phyloP scores from a whole-genome alignment of 2,113 vertebrate species.

The Phalacrocorax carbo region DNA sequence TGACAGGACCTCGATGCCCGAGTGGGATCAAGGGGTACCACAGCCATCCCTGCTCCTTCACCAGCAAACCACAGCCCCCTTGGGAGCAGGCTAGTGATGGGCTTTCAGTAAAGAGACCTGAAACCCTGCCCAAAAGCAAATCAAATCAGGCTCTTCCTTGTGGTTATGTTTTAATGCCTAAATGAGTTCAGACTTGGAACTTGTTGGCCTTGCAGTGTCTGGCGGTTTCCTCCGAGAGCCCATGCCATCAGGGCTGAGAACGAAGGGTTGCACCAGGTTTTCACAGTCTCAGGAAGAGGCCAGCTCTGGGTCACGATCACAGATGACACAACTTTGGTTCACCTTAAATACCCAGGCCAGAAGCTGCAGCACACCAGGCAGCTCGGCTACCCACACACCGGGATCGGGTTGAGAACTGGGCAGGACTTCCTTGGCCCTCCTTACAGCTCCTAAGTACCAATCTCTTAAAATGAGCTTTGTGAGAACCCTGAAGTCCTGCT shows the following conservation, averaged over 20 bases:
- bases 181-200: background rate
- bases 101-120: background rate
- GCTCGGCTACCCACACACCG: fast-evolving
- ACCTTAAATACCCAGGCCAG: background rate
- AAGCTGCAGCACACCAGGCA: background rate
- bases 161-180: background rate
- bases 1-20: fast-evolving
- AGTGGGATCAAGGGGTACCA: background rate
- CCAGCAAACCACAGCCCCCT: background rate
- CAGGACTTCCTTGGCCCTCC: background rate
- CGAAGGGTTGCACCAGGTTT: background rate
- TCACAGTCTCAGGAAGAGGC: background rate
- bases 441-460: background rate
- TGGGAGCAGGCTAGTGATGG: background rate
- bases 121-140: slow-evolving; percentile 8
- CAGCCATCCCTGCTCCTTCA: background rate
- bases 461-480: background rate
- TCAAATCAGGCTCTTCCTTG: background rate
- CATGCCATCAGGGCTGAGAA: background rate
- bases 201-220: background rate
- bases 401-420: fast-evolving
- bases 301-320: background rate
- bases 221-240: background rate
- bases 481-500: slow-evolving; percentile 1
- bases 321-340: background rate